These are phyloP conservation scores for Xenotilapia leptura DNA, from an alignment of 2,113 vertebrate genomes.

Conservation along the genomic window DNA sequence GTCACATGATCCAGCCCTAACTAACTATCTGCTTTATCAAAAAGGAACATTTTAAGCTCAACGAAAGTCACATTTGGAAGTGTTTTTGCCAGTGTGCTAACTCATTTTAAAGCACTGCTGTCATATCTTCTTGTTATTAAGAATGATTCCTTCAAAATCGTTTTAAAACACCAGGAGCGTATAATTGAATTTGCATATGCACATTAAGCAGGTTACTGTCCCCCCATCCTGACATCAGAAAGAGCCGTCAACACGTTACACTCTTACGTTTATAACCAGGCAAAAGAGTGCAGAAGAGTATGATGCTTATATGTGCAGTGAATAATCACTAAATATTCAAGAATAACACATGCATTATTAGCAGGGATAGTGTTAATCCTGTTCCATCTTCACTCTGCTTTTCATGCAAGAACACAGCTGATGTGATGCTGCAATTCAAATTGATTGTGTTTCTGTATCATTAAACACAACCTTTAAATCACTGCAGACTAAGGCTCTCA, in stretches of 20 bases:
- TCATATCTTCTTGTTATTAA: not conserved
- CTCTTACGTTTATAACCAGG: not conserved
- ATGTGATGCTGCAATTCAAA: not conserved
- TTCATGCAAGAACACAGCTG: not conserved
- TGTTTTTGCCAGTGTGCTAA: not conserved
- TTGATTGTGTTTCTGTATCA: not conserved
- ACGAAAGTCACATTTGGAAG: not conserved
- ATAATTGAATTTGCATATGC: not conserved
- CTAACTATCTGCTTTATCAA: not conserved
- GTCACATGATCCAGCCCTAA: not conserved
- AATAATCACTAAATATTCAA: not conserved
- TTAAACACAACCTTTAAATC: not conserved
- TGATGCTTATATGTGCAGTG: not conserved
- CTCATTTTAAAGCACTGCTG: not conserved
- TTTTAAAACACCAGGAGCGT: not conserved
- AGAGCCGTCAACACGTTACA: not conserved
- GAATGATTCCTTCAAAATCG: not conserved
- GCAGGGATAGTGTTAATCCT: not conserved
- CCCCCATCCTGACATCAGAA: not conserved
- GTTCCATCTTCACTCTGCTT: not conserved
- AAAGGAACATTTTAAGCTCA: not conserved
- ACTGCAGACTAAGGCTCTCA: not conserved
- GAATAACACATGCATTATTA: accelerated
- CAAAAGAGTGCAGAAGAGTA: not conserved
- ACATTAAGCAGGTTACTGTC: not conserved